Conservation (phyloP, 2,888 invertebrate genomes). For the Melikaiella ostensackeni region DNA sequence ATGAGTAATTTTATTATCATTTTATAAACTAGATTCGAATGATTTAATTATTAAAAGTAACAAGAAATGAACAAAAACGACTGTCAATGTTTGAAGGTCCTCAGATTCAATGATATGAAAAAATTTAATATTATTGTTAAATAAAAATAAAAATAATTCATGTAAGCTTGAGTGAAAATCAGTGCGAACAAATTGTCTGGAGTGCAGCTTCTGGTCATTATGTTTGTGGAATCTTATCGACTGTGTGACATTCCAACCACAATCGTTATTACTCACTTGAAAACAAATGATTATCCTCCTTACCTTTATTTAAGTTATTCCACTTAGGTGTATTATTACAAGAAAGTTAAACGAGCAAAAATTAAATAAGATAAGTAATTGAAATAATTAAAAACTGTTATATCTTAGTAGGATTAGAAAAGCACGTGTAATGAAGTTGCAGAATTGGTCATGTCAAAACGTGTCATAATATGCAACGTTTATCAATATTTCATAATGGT, state of each 20-base stretch:
- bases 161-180: background rate
- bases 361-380: background rate
- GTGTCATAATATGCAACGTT: background rate
- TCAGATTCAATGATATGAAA: background rate
- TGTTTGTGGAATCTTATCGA: slow-evolving; percentile 45
- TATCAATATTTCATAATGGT: background rate
- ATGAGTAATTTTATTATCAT: background rate
- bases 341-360: background rate
- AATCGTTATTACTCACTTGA: slow-evolving; percentile 9
- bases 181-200: background rate
- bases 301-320: slow-evolving; percentile 5
- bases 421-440: background rate
- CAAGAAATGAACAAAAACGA: no score
- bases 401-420: background rate
- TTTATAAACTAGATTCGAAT: background rate
- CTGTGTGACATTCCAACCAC: slow-evolving; percentile 40
- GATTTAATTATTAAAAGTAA: no score
- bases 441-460: background rate
- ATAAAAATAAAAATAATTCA: background rate
- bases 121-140: background rate
- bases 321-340: background rate
- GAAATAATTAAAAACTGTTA: background rate
- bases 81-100: no score
- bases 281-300: slow-evolving; percentile 31
- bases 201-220: slow-evolving; percentile 32